Evolutionary conservation across 2,113 vertebrate genomes (phyloP).

Genomic region (Phylloscopus trochiloides): DNA sequence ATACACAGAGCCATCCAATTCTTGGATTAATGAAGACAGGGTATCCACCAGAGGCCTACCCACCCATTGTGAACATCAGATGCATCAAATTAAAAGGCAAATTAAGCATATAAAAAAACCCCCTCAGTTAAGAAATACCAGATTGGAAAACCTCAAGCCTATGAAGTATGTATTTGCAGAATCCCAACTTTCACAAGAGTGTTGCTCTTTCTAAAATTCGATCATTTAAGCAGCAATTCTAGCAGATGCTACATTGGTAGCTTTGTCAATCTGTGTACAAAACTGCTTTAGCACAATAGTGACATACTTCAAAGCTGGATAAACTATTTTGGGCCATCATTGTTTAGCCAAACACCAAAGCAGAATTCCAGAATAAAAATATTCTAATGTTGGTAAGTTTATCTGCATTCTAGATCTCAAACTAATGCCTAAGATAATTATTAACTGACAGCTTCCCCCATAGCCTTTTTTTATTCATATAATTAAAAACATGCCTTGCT

Average conservation of each 20-base stretch:
- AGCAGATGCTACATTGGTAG: neutral
- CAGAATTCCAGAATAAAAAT: conserved; percentile 31
- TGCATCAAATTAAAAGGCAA: conserved; percentile 26
- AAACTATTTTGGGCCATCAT: conserved; percentile 8
- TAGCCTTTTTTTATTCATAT: conserved; percentile 37
- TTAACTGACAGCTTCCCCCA: conserved; percentile 52
- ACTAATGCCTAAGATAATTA: conserved; percentile 61
- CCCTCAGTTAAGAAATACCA: neutral
- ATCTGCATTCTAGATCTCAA: conserved; percentile 52
- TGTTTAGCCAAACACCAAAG: neutral
- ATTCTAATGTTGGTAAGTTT: conserved; percentile 2
- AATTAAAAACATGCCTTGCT: conserved; percentile 65
- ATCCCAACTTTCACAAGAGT: neutral
- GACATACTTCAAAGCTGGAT: neutral
- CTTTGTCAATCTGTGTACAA: neutral
- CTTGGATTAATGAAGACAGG: neutral
- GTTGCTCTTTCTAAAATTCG: neutral
- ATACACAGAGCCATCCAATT: neutral
- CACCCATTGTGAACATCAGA: conserved; percentile 1
- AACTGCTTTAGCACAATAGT: neutral
- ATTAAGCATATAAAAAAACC: neutral
- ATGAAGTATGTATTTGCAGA: neutral
- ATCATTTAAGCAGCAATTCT: neutral
- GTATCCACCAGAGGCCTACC: neutral
- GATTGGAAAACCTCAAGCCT: neutral